These are phyloP conservation scores for Glyphotaelius pellucidus DNA, from an alignment of 2,888 invertebrate species.

Conservation along the genomic window DNA sequence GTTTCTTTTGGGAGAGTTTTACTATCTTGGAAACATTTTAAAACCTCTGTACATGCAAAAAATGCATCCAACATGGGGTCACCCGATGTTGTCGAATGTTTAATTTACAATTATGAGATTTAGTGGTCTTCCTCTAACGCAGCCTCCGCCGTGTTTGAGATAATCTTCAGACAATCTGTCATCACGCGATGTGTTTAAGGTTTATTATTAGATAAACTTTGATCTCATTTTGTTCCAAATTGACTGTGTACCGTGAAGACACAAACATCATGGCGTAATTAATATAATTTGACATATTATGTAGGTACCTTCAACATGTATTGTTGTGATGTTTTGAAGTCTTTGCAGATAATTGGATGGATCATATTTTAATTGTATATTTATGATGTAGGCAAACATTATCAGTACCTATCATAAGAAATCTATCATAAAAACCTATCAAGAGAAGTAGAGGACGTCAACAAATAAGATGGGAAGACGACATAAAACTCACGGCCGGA, in stretches of 20 bases:
- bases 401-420: too few relatives aligned
- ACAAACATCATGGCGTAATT: background rate
- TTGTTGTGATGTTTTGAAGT: background rate
- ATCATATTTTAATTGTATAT: background rate
- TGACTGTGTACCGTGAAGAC: background rate
- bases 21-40: background rate
- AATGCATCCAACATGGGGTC: slow-evolving; percentile 57
- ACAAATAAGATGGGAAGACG: too few relatives aligned
- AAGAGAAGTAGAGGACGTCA: too few relatives aligned
- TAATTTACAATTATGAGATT: slow-evolving; percentile 57
- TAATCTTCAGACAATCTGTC: slow-evolving; percentile 30
- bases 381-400: too few relatives aligned
- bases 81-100: slow-evolving; percentile 55
- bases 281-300: background rate
- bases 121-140: background rate
- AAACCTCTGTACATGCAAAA: slow-evolving; percentile 26
- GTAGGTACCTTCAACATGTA: background rate
- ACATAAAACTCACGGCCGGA: too few relatives aligned
- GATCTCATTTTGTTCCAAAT: slow-evolving; percentile 11
- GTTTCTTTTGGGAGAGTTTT: too few relatives aligned
- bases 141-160: background rate
- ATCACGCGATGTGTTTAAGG: slow-evolving; percentile 61
- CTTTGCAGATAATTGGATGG: background rate
- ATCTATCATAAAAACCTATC: too few relatives aligned
- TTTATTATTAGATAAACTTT: slow-evolving; percentile 23